Base-by-base conservation (phyloP, 2,113 vertebrate species). In the Phalacrocorax carbo region DNA sequence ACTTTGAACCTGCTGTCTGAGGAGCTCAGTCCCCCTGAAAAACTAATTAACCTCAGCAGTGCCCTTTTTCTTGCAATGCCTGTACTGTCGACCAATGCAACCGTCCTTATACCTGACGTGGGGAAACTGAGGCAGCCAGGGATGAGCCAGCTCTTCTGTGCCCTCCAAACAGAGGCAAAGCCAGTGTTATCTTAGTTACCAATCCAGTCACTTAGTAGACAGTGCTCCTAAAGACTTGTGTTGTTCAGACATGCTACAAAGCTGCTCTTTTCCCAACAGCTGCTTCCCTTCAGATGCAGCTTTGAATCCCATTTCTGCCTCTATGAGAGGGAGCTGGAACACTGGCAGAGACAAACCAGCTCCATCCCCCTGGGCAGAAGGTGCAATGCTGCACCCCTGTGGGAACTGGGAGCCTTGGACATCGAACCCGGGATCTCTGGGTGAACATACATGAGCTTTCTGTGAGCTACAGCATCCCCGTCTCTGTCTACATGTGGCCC, bases 151-250 rank as follows among this genome's bases (percentile, higher is more conserved):
- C 32, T 13, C 13, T 11, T 22, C 62, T 4, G 20, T 46, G 51
- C 46, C 51, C 57, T 54, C 44, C 49, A 2, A 18, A 38, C 36
- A 44, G 44, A 1, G 46, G 11, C 80, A 25, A 60, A 42, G 81
- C 22, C 5, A 3, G 0, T 0, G 26, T 7, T 8, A 1, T 5
- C 71, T 30, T 0, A 1, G 10, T 3, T 29, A 20, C 60, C 5
- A 4, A 0, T 1, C 3, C 61, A 7, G 1, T 1, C 4, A 3
- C 3, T 66, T 1, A 0, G 13, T 0, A 15, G 3, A 1, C 6
- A 0, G 7, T 10, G 23, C 58, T 79, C 40, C 69, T 22, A 0
- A 44, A 34, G 60, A 1, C 14, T 14, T 0, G 18, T 42, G 38
- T 10, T 0, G 0, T 12, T n/a, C 91, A n/a, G 80, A 4, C 15